Evolutionary conservation across 2,888 invertebrate genomes (phyloP).

Genomic region (Sesia apiformis): DNA sequence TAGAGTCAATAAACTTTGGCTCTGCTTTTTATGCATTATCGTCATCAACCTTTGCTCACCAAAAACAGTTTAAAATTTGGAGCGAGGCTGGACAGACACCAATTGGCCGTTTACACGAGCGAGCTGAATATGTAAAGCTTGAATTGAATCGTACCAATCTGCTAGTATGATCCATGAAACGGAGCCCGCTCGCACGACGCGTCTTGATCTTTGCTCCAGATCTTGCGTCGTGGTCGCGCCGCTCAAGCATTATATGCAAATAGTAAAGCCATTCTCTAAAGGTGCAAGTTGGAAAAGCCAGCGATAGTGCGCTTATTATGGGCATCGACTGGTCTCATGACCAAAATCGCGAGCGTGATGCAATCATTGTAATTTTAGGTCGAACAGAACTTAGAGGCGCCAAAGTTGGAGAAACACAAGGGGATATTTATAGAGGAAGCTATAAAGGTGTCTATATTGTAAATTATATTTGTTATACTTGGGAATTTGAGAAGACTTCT

Average conservation of each 20-base stretch:
- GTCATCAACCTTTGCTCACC: background rate
- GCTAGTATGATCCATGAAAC: slow-evolving; percentile 35
- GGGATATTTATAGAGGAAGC: background rate
- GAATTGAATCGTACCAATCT: slow-evolving; percentile 36
- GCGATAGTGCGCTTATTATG: slow-evolving; percentile 26
- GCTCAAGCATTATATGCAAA: slow-evolving; percentile 62
- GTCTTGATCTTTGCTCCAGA: slow-evolving; percentile 54
- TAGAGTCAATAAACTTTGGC: slow-evolving; percentile 36
- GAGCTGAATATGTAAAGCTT: background rate
- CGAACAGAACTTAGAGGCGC: background rate
- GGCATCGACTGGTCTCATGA: slow-evolving; percentile 5
- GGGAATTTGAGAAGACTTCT: too few relatives aligned
- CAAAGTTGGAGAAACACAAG: background rate
- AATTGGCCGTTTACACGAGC: background rate
- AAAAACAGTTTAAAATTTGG: too few relatives aligned
- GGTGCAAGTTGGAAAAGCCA: slow-evolving; percentile 16
- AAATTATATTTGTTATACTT: too few relatives aligned
- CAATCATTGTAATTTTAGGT: slow-evolving; percentile 2
- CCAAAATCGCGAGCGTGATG: slow-evolving; percentile 5
- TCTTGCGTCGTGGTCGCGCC: slow-evolving; percentile 54
- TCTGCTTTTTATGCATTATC: background rate
- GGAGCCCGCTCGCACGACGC: slow-evolving; percentile 34
- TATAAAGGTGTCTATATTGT: background rate
- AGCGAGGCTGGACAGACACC: background rate
- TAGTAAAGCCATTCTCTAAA: slow-evolving; percentile 34